phyloP scores from a whole-genome alignment of 2,797 vertebrate genomes.

The Botia almorhae region DNA sequence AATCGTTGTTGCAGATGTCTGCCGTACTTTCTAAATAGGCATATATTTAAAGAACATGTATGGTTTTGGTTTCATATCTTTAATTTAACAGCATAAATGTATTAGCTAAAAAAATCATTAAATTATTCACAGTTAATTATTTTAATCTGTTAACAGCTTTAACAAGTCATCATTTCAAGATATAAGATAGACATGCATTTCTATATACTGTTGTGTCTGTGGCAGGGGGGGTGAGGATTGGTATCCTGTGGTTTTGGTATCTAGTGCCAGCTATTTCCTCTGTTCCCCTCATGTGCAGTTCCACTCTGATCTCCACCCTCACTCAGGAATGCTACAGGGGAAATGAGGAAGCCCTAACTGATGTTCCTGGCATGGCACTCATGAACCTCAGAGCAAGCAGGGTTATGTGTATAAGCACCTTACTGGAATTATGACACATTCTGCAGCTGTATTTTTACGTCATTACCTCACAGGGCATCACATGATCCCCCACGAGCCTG shows the following conservation, averaged over 20 bases:
- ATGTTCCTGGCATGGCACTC: conserved; percentile 65
- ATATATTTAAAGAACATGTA: too few species aligned
- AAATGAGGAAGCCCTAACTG: conserved; percentile 59
- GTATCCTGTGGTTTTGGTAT: conserved; percentile 6
- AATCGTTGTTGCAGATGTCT: neutral
- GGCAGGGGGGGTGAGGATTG: neutral
- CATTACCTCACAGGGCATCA: conserved; percentile 11
- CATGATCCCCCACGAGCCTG: conserved; percentile 13
- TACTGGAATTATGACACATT: conserved; percentile 9
- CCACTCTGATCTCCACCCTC: conserved; percentile 45
- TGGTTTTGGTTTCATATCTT: too few species aligned
- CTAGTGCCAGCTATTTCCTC: conserved; percentile 58
- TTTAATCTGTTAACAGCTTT: too few species aligned
- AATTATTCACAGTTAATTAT: too few species aligned
- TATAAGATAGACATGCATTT: neutral
- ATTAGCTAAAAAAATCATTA: too few species aligned
- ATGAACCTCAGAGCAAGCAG: conserved; percentile 3
- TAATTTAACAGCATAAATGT: too few species aligned
- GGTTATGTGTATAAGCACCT: conserved; percentile 17
- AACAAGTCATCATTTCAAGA: too few species aligned
- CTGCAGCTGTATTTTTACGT: conserved; percentile 15
- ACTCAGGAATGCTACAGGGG: conserved; percentile 60
- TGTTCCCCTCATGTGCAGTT: conserved; percentile 40
- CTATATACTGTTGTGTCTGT: neutral
- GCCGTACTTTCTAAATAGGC: too few species aligned